A percentile compares a stretch with the other conserved stretches of the same genome.
These are phyloP conservation scores for Stegophylla sp. DNA, from an alignment of 2,888 invertebrate species.

Conservation along the genomic window DNA sequence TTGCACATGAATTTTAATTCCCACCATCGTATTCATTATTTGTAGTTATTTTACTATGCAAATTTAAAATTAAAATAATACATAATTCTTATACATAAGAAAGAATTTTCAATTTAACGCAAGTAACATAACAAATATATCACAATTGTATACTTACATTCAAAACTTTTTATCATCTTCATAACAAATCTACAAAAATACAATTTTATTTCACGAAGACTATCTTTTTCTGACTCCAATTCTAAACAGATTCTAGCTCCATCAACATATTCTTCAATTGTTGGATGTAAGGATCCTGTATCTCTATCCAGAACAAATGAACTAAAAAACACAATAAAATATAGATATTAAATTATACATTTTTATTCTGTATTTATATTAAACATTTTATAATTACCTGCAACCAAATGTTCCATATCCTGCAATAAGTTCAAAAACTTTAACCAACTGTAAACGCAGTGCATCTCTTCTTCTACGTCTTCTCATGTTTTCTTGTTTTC, in stretches of 20 bases:
- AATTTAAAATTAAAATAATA: too few relatives aligned
- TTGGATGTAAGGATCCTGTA: slow-evolving; percentile 82
- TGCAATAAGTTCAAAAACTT: slow-evolving; percentile 89
- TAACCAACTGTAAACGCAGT: slow-evolving; percentile 86
- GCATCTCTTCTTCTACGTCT: slow-evolving; percentile 89
- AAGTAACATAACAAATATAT: not conserved
- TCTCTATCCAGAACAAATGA: slow-evolving; percentile 83
- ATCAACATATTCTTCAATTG: slow-evolving; percentile 93
- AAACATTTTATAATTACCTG: slow-evolving; percentile 66
- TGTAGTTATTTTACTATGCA: too few relatives aligned
- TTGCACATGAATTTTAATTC: too few relatives aligned
- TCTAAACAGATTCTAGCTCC: slow-evolving; percentile 90
- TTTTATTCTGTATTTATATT: not conserved
- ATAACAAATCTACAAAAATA: slow-evolving; percentile 94
- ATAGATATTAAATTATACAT: not conserved
- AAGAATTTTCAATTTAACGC: too few relatives aligned
- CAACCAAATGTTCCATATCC: slow-evolving; percentile 88
- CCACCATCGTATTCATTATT: too few relatives aligned
- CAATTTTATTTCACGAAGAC: slow-evolving; percentile 86
- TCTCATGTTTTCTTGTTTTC: slow-evolving; percentile 96
- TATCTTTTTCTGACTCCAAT: slow-evolving; percentile 92
- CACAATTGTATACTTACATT: slow-evolving; percentile 71
- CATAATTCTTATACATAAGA: too few relatives aligned
- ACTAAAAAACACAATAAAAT: slow-evolving; percentile 66
- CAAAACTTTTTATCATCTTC: slow-evolving; percentile 91